A percentile compares a stretch with the other conserved stretches of the same genome.
Conservation (phyloP, 2,797 vertebrate genomes). For the Ceyx erithaca region DNA sequence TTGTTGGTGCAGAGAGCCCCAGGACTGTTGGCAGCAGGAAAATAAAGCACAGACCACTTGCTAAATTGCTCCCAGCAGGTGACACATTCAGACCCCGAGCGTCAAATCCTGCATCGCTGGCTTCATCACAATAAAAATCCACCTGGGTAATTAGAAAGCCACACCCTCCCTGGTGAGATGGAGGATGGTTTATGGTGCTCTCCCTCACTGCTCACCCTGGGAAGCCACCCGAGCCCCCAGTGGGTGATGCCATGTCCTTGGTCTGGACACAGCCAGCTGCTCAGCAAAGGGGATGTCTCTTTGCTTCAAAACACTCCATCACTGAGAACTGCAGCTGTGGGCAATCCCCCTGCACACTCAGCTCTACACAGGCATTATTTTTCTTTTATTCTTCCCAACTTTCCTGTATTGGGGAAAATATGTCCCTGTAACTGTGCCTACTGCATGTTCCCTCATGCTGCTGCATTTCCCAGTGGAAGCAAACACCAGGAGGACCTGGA, state of each 20-base stretch:
- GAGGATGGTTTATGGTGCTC: slow-evolving; percentile 49
- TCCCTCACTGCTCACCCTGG: background rate
- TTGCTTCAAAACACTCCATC: background rate
- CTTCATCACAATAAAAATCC: slow-evolving; percentile 53
- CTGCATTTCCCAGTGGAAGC: background rate
- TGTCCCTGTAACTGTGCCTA: background rate
- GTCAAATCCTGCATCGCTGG: slow-evolving; percentile 67
- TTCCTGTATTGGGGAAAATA: background rate
- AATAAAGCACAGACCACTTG: background rate
- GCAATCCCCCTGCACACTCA: background rate
- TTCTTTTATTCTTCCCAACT: background rate
- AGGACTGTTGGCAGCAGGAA: background rate
- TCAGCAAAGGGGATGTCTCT: background rate
- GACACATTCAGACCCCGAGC: slow-evolving; percentile 64
- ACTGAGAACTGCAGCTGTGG: fast-evolving
- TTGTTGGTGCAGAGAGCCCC: background rate
- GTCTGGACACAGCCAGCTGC: background rate
- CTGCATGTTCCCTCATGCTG: background rate
- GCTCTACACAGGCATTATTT: background rate
- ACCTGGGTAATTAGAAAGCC: slow-evolving; percentile 62
- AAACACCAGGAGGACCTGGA: background rate
- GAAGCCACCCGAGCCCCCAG: background rate
- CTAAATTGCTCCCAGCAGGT: slow-evolving; percentile 35
- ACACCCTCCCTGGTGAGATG: background rate
- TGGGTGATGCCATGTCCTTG: background rate